Evolutionary conservation across 1,140 invertebrate genomes (phyloP).

Genomic region (Drosophila tristis): DNA sequence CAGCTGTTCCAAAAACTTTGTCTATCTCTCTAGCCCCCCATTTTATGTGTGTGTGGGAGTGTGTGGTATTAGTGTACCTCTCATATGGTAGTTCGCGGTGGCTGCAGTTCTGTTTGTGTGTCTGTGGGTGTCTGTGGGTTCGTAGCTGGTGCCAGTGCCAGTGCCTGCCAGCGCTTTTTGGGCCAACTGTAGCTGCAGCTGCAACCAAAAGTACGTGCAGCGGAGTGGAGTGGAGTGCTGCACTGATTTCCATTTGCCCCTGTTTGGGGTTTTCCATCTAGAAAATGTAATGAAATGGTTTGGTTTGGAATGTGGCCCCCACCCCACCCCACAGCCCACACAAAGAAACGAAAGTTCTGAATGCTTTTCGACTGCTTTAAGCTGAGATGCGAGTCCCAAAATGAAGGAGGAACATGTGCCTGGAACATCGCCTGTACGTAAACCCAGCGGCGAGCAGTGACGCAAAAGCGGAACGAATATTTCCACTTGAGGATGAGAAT

Average conservation of each 20-base stretch:
- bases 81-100: conserved; percentile 68
- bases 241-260: conserved; percentile 47
- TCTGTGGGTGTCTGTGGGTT: conserved; percentile 20
- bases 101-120: conserved; percentile 6
- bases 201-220: conserved; percentile 46
- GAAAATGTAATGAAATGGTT: conserved; percentile 41
- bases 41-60: conserved; percentile 3
- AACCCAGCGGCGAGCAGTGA: conserved; percentile 35
- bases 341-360: too few species aligned
- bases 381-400: too few species aligned
- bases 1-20: conserved; percentile 77
- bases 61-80: conserved; percentile 7
- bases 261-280: conserved; percentile 32
- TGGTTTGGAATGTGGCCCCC: conserved; percentile 24
- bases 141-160: too few species aligned
- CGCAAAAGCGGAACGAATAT: conserved; percentile 60
- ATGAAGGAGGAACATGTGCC: neutral
- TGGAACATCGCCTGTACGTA: neutral
- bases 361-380: too few species aligned
- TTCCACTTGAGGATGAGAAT: conserved; percentile 14
- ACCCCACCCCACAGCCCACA: neutral
- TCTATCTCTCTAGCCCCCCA: conserved; percentile 37
- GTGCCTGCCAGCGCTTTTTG: conserved; percentile 53
- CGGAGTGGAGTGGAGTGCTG: neutral
- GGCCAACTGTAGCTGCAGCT: conserved; percentile 43